Base-by-base conservation (phyloP, 2,113 vertebrate genomes). In the Ancistrus triradiatus region DNA sequence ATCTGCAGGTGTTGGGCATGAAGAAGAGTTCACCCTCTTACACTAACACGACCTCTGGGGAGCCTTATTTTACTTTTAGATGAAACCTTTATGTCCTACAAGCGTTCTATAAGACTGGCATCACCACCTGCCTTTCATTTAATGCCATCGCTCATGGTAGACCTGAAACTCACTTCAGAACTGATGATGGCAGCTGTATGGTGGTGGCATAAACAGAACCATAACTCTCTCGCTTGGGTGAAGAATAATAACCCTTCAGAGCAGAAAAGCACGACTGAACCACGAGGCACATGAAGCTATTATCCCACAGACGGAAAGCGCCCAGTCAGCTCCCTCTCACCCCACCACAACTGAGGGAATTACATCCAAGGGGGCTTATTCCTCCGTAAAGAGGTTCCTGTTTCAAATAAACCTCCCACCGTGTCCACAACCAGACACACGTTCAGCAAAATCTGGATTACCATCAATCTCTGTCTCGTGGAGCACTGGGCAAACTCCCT, bases 51-150 rank as follows among this genome's bases (percentile, higher is more conserved):
- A 74, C 73, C 82, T 82, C 82, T 86, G n/a, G 81, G 79, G 79
- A 83, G 44, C 69, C 79, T 84, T 75, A 86, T 85, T 84, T 86
- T 63, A 82, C 79, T 85, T 85, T 83, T 43, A 84, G 66, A 84
- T 84, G 62, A 76, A 76, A 80, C 72, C 76, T 68, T 77, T 62
- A 57, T 75, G 65, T 76, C 79, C 76, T 71, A 11, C 35, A 37
- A 13, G 9, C 9, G 9, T 37, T 37, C 35, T 13, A 8, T 10
- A 37, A 37, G 14, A 13, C 35, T 11, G 7, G 14, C 35, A 37
- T 37, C 7, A 37, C 35, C 35, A 37, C 35, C 35, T 37, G 14
- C 9, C 35, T 37, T 9, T 13, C 35, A n/a, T n/a, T n/a, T 37
- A 6, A 33, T 10, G 10, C 10, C 6, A 33, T 33, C 6, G 6